Evolutionary conservation across 2,113 vertebrate species (phyloP), one percentile per base, ranked within the genome.

Genomic region (Clarias batrachus): DNA sequence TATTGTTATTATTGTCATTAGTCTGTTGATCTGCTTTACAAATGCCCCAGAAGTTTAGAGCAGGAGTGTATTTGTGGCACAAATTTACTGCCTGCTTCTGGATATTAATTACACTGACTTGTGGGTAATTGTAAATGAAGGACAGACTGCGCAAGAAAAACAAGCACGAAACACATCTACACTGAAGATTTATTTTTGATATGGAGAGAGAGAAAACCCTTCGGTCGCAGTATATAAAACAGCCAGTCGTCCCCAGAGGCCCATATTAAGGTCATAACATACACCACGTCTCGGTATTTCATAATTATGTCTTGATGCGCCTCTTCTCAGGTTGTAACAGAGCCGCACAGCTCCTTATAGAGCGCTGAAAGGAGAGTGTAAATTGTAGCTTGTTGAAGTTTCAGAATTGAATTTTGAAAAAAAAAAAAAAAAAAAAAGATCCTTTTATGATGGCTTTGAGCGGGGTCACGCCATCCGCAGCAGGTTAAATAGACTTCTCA

Each of bases 351-450:
- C 91, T 92, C 93, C 90, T 93, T 91, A 90, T 90, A 81, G 78
- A 33, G 81, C 60, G 89, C 87, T 91, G 91, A 91, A 89, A 87
- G 89, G 87, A 91, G 92, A 90, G 93, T 92, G 92, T 92, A 93
- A 95, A 94, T 91, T 95, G 94, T 93, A 93, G 93, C 94, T 95
- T 94, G 94, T 93, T 95, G 91, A 95, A 96, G 94, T 94, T 96
- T 94, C 93, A 93, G 91, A 94, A 93, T 93, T 96, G 94, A 94
- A 96, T 95, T 95, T 93, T 95, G 94, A 37, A 37, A 37, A 37
- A 37, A 37, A 37, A 37, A 37, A 2, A 37, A 54, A 56, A 60
- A 33, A 60, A 59, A 10, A 30, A 95, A 94, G 94, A 96, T 95
- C 89, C 93, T 95, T 95, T 95, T 94, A 94, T 93, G 91, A 94